Base-by-base conservation (phyloP, 2,797 vertebrate genomes). In the Enteromius thamalakanensis region DNA sequence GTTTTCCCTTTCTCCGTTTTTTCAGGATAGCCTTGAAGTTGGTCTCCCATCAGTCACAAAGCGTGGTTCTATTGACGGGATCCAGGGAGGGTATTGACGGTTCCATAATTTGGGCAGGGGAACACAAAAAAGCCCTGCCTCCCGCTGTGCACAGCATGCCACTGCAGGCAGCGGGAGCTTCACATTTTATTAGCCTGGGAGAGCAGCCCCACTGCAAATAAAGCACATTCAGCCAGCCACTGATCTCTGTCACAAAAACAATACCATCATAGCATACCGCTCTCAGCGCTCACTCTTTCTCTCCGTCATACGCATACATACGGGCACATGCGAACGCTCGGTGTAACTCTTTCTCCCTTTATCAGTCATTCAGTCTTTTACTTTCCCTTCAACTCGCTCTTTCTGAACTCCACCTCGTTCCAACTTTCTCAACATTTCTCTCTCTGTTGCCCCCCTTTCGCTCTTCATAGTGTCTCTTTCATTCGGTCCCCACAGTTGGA, bases 91-190 rank as follows among this genome's bases (percentile, higher is more conserved):
- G 93, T 94, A 95, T 94, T 94, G 94, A 95, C 93, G 94, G 94
- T 94, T 95, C 94, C 94, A 95, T 95, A 94, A 95, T 95, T 95
- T 95, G 94, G 94, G 93, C 94, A 94, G 91, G 92, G 92, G 92
- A 94, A 94, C 92, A 95, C 93, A 95, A 94, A 95, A 87, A 94
- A 94, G 93, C 87, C 91, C 90, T 89, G 90, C 92, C 93, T 82
- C 94, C 94, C 91, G 93, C 95, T 95, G 94, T 89, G 94, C 94
- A 89, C 94, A 95, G 94, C 94, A 94, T 90, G 94, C 92, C 92
- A 94, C 93, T 92, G 90, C 88, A 94, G 94, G 94, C 95, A 95
- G 94, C 94, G 90, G 94, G 95, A 94, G 94, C 92, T 93, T 93
- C 92, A 93, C 94, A 86, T 88, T 96, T 95, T 94, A 95, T 95